These are phyloP conservation scores for Oreochromis grahami DNA, from an alignment of 2,797 vertebrate species.

Conservation along the genomic window DNA sequence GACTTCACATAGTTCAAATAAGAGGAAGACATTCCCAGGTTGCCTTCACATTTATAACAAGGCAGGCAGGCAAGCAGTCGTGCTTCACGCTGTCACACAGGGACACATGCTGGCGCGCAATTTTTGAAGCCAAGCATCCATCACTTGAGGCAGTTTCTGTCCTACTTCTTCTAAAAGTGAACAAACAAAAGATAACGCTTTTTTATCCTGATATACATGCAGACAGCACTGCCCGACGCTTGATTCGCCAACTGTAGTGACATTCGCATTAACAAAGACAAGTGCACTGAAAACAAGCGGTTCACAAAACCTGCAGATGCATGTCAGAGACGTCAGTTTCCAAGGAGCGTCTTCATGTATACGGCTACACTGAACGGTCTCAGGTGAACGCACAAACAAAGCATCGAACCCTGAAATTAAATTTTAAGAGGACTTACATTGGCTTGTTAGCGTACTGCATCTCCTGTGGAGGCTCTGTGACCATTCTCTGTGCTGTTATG, in stretches of 20 bases:
- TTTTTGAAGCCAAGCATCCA: conserved; percentile 47
- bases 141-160: conserved; percentile 63
- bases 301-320: neutral
- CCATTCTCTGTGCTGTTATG: conserved; percentile 53
- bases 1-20: neutral
- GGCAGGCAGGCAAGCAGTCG: conserved; percentile 5
- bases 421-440: conserved; percentile 64
- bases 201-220: conserved; percentile 21
- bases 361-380: neutral
- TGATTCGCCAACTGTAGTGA: neutral
- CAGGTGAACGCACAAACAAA: neutral
- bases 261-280: neutral
- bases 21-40: conserved; percentile 1
- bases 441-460: conserved; percentile 42
- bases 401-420: neutral
- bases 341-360: neutral
- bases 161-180: conserved; percentile 64
- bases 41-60: conserved; percentile 16
- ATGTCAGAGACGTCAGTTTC: neutral
- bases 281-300: neutral
- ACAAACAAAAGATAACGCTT: conserved; percentile 51
- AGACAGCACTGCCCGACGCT: neutral
- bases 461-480: conserved; percentile 50
- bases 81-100: conserved; percentile 33
- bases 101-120: conserved; percentile 24